Evolutionary conservation across 2,888 invertebrate species (phyloP).

Genomic region (Cheilosia vernalis): DNA sequence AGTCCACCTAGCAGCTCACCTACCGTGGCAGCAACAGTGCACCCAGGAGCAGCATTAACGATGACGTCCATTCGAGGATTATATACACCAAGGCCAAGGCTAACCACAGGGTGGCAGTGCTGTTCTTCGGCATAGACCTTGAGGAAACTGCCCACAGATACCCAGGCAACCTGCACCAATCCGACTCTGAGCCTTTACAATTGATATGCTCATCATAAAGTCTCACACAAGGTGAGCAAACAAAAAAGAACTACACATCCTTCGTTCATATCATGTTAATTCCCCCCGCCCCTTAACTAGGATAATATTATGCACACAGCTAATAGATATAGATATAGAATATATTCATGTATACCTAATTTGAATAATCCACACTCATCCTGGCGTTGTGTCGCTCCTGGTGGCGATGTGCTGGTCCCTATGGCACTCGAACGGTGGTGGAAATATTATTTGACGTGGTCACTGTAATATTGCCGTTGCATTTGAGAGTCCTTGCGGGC

Average conservation of each 20-base stretch:
- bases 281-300: not conserved
- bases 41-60: slow-evolving; percentile 3
- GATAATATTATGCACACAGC: slow-evolving; percentile 54
- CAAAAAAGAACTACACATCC: not conserved
- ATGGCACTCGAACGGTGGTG: not conserved
- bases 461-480: slow-evolving; percentile 17
- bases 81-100: slow-evolving; percentile 52
- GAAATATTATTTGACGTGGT: slow-evolving; percentile 23
- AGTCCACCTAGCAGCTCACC: slow-evolving; percentile 11
- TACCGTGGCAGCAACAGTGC: slow-evolving; percentile 17
- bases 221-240: not conserved
- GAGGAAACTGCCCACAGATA: slow-evolving; percentile 11
- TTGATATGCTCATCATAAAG: slow-evolving; percentile 31
- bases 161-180: slow-evolving; percentile 10
- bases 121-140: slow-evolving; percentile 23
- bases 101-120: slow-evolving; percentile 9
- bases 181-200: slow-evolving; percentile 6
- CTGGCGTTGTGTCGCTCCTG: slow-evolving; percentile 26
- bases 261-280: not conserved
- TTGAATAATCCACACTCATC: slow-evolving; percentile 65
- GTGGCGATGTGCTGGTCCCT: not conserved
- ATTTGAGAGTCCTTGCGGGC: slow-evolving; percentile 33
- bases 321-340: slow-evolving; percentile 57
- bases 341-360: slow-evolving; percentile 48
- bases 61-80: slow-evolving; percentile 47